Evolutionary conservation across 2,113 vertebrate species (phyloP).

Genomic region (Chunga burmeisteri): DNA sequence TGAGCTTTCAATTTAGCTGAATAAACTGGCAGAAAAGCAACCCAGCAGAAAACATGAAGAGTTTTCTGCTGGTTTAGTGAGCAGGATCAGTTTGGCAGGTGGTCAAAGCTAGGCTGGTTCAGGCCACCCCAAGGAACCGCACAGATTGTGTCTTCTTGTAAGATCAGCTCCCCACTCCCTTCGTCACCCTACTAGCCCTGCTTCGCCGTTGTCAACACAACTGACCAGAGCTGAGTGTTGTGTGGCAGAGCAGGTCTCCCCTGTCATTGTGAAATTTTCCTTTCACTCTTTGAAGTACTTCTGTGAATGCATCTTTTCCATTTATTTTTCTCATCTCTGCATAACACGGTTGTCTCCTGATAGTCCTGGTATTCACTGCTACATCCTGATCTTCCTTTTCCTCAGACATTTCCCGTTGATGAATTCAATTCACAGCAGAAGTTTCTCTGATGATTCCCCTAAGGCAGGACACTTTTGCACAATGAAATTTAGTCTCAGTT

Average conservation of each 20-base stretch:
- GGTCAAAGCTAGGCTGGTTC: neutral
- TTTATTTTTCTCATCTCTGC: neutral
- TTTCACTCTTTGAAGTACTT: neutral
- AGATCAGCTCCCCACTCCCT: neutral
- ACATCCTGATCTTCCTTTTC: neutral
- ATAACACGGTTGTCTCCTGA: rapidly evolving
- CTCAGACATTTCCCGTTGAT: neutral
- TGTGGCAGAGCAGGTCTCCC: neutral
- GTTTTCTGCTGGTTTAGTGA: neutral
- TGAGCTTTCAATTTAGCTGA: neutral
- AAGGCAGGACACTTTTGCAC: neutral
- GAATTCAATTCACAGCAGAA: neutral
- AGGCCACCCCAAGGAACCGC: neutral
- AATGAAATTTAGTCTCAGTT: neutral
- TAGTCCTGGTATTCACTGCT: neutral
- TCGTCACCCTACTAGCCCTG: neutral
- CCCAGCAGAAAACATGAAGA: neutral
- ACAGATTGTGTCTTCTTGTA: neutral
- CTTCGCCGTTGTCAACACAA: neutral
- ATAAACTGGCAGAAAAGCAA: neutral
- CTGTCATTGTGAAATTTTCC: neutral
- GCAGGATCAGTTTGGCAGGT: neutral
- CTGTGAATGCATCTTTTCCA: neutral
- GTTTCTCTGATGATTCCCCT: neutral
- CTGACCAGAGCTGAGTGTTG: neutral